These are phyloP conservation scores for Drosophila pachea DNA, from an alignment of 1,140 invertebrate species.

Conservation along the genomic window DNA sequence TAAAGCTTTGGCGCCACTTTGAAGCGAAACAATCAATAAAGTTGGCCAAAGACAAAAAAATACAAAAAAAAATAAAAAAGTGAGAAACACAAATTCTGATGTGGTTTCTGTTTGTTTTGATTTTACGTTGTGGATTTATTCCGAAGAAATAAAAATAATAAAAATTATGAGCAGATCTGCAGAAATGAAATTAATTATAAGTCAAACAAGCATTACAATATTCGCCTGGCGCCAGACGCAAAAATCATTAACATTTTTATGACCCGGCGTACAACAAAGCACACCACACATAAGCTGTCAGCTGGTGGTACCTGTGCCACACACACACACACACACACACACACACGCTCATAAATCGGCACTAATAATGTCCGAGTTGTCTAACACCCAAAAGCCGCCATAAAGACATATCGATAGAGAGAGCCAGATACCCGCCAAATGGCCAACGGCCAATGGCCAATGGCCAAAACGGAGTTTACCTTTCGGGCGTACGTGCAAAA, in stretches of 20 bases:
- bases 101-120: slow-evolving; percentile 39
- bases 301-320: slow-evolving; percentile 44
- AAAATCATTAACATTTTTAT: slow-evolving; percentile 77
- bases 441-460: slow-evolving; percentile 33
- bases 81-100: slow-evolving; percentile 1
- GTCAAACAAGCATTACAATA: slow-evolving; percentile 76
- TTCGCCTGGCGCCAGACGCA: slow-evolving; percentile 69
- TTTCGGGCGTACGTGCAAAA: slow-evolving; percentile 43
- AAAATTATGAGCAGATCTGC: slow-evolving; percentile 63
- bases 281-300: slow-evolving; percentile 63
- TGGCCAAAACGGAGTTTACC: slow-evolving; percentile 35
- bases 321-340: slow-evolving; percentile 11
- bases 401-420: slow-evolving; percentile 41
- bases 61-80: too few relatives aligned
- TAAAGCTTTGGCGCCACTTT: slow-evolving; percentile 67
- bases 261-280: slow-evolving; percentile 72
- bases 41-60: slow-evolving; percentile 25
- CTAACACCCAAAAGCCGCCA: slow-evolving; percentile 59
- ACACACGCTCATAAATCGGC: slow-evolving; percentile 60
- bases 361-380: slow-evolving; percentile 72
- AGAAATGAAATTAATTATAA: slow-evolving; percentile 75
- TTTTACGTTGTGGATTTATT: slow-evolving; percentile 16
- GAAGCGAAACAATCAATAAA: slow-evolving; percentile 72
- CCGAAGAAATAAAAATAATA: slow-evolving; percentile 61
- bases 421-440: slow-evolving; percentile 12